phyloP scores from a whole-genome alignment of 1,140 invertebrate genomes.

The Globodera rostochiensis region DNA sequence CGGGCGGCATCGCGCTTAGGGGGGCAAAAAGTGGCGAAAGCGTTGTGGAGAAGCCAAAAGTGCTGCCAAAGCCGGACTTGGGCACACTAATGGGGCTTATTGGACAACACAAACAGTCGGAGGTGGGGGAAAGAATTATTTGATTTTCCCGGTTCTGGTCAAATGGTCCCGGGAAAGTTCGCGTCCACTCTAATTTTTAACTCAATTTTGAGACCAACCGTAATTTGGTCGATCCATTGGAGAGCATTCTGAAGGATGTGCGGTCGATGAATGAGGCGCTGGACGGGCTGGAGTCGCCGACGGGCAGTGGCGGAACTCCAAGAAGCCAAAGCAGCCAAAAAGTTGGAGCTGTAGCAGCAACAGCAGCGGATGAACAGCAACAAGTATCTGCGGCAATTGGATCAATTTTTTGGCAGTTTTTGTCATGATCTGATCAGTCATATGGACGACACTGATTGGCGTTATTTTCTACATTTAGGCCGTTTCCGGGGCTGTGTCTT shows the following conservation, averaged over 20 bases:
- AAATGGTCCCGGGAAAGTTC: too few relatives aligned
- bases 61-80: constrained; percentile 50
- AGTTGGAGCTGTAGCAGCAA: background rate
- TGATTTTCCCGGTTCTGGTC: too few relatives aligned
- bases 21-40: constrained; percentile 14
- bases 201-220: background rate
- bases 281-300: constrained; percentile 18
- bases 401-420: constrained; percentile 26
- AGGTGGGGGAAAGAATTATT: background rate
- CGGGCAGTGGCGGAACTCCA: background rate
- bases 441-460: background rate
- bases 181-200: too few relatives aligned
- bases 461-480: background rate
- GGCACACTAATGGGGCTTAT: background rate
- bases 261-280: constrained; percentile 22
- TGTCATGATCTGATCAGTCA: constrained; percentile 18
- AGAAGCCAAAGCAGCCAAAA: constrained; percentile 2
- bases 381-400: background rate
- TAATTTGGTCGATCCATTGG: constrained; percentile 41
- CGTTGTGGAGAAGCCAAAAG: constrained; percentile 28
- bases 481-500: background rate
- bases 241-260: constrained; percentile 50
- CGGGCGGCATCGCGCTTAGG: background rate
- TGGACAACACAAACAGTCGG: constrained; percentile 6
- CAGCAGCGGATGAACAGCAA: background rate